These are phyloP conservation scores for Baronia brevicornis DNA, from an alignment of 2,888 invertebrate species.

Conservation along the genomic window DNA sequence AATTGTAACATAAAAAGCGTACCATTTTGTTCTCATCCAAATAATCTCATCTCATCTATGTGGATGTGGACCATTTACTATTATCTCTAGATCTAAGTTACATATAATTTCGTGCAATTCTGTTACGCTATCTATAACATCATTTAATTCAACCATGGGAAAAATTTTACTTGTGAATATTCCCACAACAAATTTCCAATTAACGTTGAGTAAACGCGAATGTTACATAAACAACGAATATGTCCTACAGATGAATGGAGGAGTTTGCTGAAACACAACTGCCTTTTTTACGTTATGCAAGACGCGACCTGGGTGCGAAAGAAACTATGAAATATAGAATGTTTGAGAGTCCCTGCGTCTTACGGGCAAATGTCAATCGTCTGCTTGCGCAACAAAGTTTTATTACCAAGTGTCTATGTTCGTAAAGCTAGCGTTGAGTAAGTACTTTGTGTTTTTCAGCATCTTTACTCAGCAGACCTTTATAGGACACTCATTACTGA, in stretches of 20 bases:
- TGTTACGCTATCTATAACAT: constrained; percentile 6
- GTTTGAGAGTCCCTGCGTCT: constrained; percentile 33
- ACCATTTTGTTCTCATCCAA: no score
- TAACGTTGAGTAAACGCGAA: constrained; percentile 29
- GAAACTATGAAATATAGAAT: constrained; percentile 32
- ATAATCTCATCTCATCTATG: no score
- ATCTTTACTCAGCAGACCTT: constrained; percentile 29
- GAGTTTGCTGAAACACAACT: constrained; percentile 7
- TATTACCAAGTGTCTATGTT: constrained; percentile 53
- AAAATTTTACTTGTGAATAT: constrained; percentile 29
- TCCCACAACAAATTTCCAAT: constrained; percentile 36
- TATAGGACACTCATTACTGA: neutral
- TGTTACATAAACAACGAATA: constrained; percentile 12
- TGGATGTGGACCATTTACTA: no score
- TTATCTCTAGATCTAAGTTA: no score
- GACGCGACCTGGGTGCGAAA: constrained; percentile 21
- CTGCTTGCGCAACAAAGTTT: constrained; percentile 52
- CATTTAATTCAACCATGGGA: constrained; percentile 24
- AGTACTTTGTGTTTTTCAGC: constrained; percentile 38
- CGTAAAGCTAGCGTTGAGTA: constrained; percentile 43
- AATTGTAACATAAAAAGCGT: no score
- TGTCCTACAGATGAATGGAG: constrained; percentile 8
- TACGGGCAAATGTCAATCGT: constrained; percentile 64
- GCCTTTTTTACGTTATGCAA: constrained; percentile 29
- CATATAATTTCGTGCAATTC: no score